Percentiles rank a stretch among this genome's conserved stretches.
Conservation (phyloP, 2,113 vertebrate species). For the Narcine bancroftii region DNA sequence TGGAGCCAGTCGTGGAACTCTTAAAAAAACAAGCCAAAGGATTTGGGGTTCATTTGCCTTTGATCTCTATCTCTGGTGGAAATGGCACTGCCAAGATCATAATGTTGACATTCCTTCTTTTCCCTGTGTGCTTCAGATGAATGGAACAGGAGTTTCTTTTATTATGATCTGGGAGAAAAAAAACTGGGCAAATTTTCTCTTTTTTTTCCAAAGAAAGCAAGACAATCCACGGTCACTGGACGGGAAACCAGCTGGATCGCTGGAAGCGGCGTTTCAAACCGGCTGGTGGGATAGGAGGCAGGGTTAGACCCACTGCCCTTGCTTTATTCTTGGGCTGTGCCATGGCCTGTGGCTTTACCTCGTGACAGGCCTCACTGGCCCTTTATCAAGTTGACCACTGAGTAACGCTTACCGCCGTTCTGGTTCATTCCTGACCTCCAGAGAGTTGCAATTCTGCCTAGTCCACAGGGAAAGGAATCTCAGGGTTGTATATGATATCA, state of each 20-base stretch:
- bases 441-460: too few relatives aligned
- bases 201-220: too few relatives aligned
- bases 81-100: background rate
- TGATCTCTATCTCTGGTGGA: constrained; percentile 11
- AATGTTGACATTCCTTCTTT: background rate
- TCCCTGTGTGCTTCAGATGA: background rate
- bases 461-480: too few relatives aligned
- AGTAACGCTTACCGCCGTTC: background rate
- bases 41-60: constrained; percentile 13
- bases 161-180: background rate
- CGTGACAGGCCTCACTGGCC: background rate
- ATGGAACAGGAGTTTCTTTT: background rate
- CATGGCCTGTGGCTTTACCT: too few relatives aligned
- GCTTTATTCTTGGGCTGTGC: background rate
- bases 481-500: too few relatives aligned
- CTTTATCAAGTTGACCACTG: background rate
- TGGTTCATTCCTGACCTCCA: background rate
- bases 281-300: background rate
- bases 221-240: background rate
- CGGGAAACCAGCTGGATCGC: background rate
- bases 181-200: background rate
- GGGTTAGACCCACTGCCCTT: background rate
- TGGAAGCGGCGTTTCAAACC: background rate
- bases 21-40: constrained; percentile 19
- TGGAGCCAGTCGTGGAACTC: background rate